Percentiles rank a stretch among this genome's conserved stretches.
Conservation (phyloP, 2,113 vertebrate species). For the cat (Felis catus) region DNA sequence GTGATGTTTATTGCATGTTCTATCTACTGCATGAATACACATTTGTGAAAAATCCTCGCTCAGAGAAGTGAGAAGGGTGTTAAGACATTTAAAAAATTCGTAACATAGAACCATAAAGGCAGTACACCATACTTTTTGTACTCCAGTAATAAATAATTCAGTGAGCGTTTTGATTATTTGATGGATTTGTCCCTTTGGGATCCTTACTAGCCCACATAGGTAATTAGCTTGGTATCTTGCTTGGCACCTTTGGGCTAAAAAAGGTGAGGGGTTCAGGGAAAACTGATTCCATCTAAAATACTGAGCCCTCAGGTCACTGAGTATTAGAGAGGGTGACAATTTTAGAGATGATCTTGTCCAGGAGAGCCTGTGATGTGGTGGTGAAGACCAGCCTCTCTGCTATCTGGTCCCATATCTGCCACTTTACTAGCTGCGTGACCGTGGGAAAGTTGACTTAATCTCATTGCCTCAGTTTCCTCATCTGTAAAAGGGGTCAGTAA, state of each 20-base stretch:
- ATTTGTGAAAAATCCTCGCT: neutral
- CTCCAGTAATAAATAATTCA: neutral
- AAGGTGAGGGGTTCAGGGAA: neutral
- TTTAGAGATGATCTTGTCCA: neutral
- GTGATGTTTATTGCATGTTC: neutral
- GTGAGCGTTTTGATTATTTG: neutral
- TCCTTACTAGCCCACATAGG: neutral
- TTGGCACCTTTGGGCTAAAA: neutral
- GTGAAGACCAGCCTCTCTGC: neutral
- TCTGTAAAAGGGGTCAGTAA: neutral
- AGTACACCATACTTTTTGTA: neutral
- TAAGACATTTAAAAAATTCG: neutral
- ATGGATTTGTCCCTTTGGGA: neutral
- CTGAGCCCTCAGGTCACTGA: neutral
- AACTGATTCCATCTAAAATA: neutral
- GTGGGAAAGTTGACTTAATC: neutral
- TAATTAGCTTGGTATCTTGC: neutral
- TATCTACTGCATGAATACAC: neutral
- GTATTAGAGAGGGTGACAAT: neutral
- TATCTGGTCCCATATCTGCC: neutral
- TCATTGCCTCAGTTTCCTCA: neutral
- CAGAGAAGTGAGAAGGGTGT: neutral
- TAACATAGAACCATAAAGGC: neutral
- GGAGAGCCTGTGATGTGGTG: neutral
- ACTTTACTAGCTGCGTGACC: neutral